Evolutionary conservation across 30 jellyfish, hydroid and myxozoan genomes (phyloP), one percentile per base, ranked within the genome.

Genomic region (Pseudorhiza aurosa): DNA sequence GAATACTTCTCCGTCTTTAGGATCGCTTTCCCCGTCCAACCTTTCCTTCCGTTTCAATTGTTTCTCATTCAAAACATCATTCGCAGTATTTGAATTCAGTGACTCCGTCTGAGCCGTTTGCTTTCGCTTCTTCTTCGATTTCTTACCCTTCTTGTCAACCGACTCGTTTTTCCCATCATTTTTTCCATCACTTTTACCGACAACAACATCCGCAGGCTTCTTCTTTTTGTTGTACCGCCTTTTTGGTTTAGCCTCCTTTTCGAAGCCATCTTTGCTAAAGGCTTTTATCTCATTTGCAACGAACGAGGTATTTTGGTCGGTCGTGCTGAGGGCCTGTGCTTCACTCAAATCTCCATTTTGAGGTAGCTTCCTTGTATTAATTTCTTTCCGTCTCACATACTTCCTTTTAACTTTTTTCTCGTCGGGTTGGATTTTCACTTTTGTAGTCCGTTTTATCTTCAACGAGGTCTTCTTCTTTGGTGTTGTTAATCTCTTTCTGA

Each of bases 391-490:
- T 27, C 31, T 44, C 4, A 69, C 83, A 26, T 64, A 64, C 35
- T 69, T 69, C 44, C 83, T 40, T 43, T 69, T 46, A n/a, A 68
- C 56, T 47, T 69, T 69, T 12, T 19, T 44, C 5, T 69, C 69
- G 27, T 53, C 67, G 22, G 6, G 19, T 33, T 19, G 9, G 17
- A 7, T 4, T 53, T 53, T 53, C 33, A 53, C n/a, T 21, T 53
- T 53, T 53, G 8, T 17, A 18, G 67, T 18, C 36, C 33, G 4
- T 53, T 22, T 21, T n/a, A 33, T 15, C n/a, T n/a, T n/a, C n/a
- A n/a, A n/a, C n/a, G n/a, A n/a, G n/a, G n/a, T n/a, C n/a, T n/a
- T n/a, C n/a, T n/a, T n/a, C n/a, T n/a, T n/a, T n/a, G n/a, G n/a
- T n/a, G n/a, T n/a, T n/a, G n/a, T n/a, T n/a, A n/a, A n/a, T n/a